These are phyloP conservation scores for Cygnus buccinator DNA, from an alignment of 2,113 vertebrate species.

Conservation along the genomic window DNA sequence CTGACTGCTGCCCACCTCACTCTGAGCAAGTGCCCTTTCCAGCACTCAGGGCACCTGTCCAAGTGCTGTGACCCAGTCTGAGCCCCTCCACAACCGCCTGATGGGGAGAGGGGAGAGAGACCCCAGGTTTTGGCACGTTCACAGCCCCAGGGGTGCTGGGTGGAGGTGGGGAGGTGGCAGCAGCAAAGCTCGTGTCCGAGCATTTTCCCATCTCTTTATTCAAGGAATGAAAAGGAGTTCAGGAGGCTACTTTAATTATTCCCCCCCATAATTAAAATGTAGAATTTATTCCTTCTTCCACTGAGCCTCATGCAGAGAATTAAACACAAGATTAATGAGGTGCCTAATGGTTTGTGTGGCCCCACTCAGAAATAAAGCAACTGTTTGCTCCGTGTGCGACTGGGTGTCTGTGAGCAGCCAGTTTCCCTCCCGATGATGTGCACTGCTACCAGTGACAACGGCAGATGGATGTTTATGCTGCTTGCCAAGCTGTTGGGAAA, in stretches of 20 bases:
- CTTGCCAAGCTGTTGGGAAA: not conserved
- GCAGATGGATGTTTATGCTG: not conserved
- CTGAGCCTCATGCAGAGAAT: constrained; percentile 12
- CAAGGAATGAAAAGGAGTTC: not conserved
- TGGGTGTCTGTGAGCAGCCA: not conserved
- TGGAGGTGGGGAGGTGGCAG: not conserved
- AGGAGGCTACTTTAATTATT: not conserved
- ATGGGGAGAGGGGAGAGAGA: not conserved
- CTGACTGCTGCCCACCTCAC: not conserved
- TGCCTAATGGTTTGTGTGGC: constrained; percentile 34
- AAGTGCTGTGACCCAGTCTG: accelerated
- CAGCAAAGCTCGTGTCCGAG: accelerated
- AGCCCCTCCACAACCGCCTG: not conserved
- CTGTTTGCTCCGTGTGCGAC: not conserved
- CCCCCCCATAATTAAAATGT: not conserved
- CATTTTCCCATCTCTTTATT: not conserved
- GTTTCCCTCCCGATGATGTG: not conserved
- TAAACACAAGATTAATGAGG: constrained; percentile 41
- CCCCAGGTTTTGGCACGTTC: accelerated
- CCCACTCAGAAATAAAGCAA: constrained; percentile 7
- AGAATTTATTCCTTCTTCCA: not conserved
- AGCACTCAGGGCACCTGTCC: not conserved
- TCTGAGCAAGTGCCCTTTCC: not conserved
- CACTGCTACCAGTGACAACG: not conserved
- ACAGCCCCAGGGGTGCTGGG: not conserved